Percentiles rank a stretch among this genome's conserved stretches.
phyloP scores from a whole-genome alignment of 2,888 invertebrate species.

The Mechanitis mazaeus region DNA sequence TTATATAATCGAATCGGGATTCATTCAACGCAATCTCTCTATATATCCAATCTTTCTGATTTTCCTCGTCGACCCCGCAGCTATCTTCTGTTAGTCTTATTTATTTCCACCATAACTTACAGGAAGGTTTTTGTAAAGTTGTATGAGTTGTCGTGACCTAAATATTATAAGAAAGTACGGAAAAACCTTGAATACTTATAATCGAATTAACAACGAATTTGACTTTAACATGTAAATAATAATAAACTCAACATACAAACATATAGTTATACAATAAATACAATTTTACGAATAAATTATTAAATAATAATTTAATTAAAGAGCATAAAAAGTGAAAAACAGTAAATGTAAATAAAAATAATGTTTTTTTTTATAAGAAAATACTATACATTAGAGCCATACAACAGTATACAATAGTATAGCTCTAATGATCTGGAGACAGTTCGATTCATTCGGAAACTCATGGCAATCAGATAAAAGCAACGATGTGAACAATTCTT shows the following conservation, averaged over 20 bases:
- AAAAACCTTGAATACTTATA: not conserved
- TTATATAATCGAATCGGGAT: too few species aligned
- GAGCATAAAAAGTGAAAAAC: too few species aligned
- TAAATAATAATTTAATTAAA: too few species aligned
- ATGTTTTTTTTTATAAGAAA: not conserved
- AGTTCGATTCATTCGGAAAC: conserved; percentile 19
- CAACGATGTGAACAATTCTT: conserved; percentile 1
- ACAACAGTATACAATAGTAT: too few species aligned
- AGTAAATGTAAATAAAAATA: not conserved
- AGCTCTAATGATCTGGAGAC: not conserved
- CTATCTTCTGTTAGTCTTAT: conserved; percentile 9
- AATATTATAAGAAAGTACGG: not conserved
- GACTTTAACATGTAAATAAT: too few species aligned
- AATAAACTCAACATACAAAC: too few species aligned
- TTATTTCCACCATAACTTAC: conserved; percentile 6
- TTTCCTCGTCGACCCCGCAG: conserved; percentile 11
- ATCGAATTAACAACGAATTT: not conserved
- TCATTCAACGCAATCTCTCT: not conserved
- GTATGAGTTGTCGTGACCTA: conserved; percentile 1
- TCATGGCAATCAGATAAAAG: conserved; percentile 5
- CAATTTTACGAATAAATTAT: too few species aligned
- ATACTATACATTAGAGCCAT: not conserved
- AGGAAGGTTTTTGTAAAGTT: not conserved
- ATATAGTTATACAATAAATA: too few species aligned
- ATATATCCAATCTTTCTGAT: conserved; percentile 8